A percentile compares a stretch with the other conserved stretches of the same genome.
Conservation (phyloP, 2,797 vertebrate genomes). For the Dipus sagitta region DNA sequence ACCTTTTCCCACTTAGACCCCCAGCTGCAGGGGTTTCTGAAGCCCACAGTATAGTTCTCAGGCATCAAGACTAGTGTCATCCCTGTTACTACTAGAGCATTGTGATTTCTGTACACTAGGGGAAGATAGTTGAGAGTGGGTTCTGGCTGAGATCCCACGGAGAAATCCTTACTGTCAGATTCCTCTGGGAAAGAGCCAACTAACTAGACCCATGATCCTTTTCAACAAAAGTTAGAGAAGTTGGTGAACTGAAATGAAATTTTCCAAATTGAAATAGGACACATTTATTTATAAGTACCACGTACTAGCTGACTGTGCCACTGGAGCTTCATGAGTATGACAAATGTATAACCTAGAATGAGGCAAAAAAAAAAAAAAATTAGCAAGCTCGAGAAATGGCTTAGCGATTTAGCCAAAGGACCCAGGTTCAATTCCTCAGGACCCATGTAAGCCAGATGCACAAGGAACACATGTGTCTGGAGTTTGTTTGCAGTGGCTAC, state of each 20-base stretch:
- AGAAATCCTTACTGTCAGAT: slow-evolving; percentile 56
- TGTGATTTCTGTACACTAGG: slow-evolving; percentile 23
- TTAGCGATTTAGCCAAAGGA: too few relatives aligned
- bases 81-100: slow-evolving; percentile 1
- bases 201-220: slow-evolving; percentile 2
- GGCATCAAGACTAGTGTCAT: slow-evolving; percentile 20
- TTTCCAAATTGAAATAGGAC: slow-evolving; percentile 43
- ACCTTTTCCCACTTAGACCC: slow-evolving; percentile 31
- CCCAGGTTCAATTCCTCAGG: too few relatives aligned
- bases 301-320: too few relatives aligned
- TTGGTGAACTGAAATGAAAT: slow-evolving; percentile 39
- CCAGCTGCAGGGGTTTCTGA: background rate
- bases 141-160: slow-evolving; percentile 50
- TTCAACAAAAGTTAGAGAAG: slow-evolving; percentile 6
- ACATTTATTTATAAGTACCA: background rate
- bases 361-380: slow-evolving; percentile 42
- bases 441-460: too few relatives aligned
- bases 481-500: too few relatives aligned
- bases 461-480: too few relatives aligned
- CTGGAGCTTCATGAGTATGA: slow-evolving; percentile 2
- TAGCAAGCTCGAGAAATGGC: too few relatives aligned
- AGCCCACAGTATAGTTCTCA: slow-evolving; percentile 36
- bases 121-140: slow-evolving; percentile 52
- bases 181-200: slow-evolving; percentile 16
- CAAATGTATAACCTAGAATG: background rate